Evolutionary conservation across 2,797 vertebrate species (phyloP), one percentile per base, ranked within the genome.

Genomic region (Spheniscus humboldti): DNA sequence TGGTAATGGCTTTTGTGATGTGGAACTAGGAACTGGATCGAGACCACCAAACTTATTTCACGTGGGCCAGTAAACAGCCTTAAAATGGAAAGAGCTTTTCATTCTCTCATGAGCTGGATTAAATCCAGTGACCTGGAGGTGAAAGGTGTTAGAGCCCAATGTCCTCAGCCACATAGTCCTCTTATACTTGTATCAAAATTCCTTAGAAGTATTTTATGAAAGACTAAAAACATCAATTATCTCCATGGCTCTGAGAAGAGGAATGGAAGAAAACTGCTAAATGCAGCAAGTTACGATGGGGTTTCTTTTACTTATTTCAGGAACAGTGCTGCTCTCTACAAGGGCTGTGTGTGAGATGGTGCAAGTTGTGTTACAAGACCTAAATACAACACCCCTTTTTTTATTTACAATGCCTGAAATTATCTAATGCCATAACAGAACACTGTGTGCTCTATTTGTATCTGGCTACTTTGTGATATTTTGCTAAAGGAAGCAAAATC

Each of bases 1-100:
- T 91, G 81, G 81, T 94, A 86, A 55, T 78, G 79, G 72, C 85
- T 94, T 96, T 97, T 95, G 96, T 94, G 92, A 81, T 92, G 73
- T 92, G 91, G 41, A 94, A 62, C 85, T 94, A 94, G 94, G 89
- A 95, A 92, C 88, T 95, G 92, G 91, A 94, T 94, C 87, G 72
- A 91, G 92, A 94, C 73, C 94, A 78, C 18, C 28, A 75, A 95
- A 72, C 68, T 88, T 90, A 64, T 41, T 94, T 96, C 91, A 88
- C 45, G 37, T 6, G 11, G 64, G 82, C 92, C 92, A 88, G 47
- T 88, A 87, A 97, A 91, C 72, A 90, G 60, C 72, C 78, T 94
- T 96, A 74, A 88, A 97, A 94, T 91, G 75, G 87, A 90, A 72
- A 72, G 73, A 83, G 39, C 63, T 94, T 94, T 96, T 91, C 86